A percentile compares a stretch with the other conserved stretches of the same genome.
Conservation (phyloP, 2,888 invertebrate genomes). For the Acleris sparsana region DNA sequence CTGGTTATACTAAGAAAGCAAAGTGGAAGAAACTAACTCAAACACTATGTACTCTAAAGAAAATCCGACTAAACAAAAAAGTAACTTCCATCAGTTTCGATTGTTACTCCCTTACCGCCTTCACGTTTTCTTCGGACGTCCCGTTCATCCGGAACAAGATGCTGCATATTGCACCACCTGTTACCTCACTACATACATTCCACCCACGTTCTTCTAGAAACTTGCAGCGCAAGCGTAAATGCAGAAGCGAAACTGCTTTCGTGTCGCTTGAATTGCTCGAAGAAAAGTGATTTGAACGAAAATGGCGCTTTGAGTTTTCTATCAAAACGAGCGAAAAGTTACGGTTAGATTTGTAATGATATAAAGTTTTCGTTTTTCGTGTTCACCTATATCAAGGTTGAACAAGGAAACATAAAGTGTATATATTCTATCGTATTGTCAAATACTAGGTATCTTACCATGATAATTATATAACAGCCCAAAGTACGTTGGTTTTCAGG, state of each 20-base stretch:
- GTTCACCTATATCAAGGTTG: no score
- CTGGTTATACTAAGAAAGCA: no score
- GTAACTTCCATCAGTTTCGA: background rate
- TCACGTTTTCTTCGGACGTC: constrained; percentile 24
- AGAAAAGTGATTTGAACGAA: background rate
- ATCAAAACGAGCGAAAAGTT: no score
- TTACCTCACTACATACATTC: constrained; percentile 34
- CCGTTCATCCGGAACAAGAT: constrained; percentile 40
- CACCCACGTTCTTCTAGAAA: constrained; percentile 5
- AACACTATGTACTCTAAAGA: background rate
- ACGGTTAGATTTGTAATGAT: no score
- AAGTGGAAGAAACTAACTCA: no score
- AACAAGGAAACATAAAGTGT: no score
- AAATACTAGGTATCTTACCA: no score
- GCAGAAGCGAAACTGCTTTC: constrained; percentile 4
- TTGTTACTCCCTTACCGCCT: constrained; percentile 18
- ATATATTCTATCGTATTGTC: no score
- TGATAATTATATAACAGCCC: no score
- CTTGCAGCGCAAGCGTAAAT: constrained; percentile 2
- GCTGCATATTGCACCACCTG: constrained; percentile 44
- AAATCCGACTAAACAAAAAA: background rate
- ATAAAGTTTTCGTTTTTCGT: no score
- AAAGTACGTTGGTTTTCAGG: no score
- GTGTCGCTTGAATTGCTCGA: background rate
- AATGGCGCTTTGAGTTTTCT: no score